phyloP scores from a whole-genome alignment of 2,113 vertebrate species.

The Emberiza fucata region DNA sequence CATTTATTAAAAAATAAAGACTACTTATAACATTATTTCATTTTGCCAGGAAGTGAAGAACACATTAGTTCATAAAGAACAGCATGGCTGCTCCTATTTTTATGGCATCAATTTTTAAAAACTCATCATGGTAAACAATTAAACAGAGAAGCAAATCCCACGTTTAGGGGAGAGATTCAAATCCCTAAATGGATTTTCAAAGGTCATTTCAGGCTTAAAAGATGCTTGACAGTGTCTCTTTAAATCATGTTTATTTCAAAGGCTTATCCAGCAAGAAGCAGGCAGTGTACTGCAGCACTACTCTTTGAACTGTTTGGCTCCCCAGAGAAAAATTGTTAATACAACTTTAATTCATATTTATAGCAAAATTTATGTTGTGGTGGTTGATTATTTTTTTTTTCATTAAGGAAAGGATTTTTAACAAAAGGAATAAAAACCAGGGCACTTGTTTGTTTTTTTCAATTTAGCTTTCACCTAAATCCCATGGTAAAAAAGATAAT shows the following conservation, averaged over 20 bases:
- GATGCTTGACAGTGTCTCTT: conserved; percentile 40
- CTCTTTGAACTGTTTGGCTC: conserved; percentile 41
- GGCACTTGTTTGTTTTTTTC: not conserved
- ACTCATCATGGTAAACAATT: conserved; percentile 67
- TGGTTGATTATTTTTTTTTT: not conserved
- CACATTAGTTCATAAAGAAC: conserved; percentile 42
- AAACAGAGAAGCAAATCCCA: conserved; percentile 59
- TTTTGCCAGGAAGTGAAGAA: conserved; percentile 53
- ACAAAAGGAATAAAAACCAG: conserved; percentile 29
- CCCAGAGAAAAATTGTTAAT: conserved; percentile 67
- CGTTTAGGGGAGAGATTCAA: conserved; percentile 54
- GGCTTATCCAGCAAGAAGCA: conserved; percentile 45
- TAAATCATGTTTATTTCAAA: conserved; percentile 58
- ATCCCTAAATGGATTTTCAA: conserved; percentile 68
- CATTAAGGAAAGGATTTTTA: conserved; percentile 20
- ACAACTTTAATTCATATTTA: conserved; percentile 68
- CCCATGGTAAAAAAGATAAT: not conserved
- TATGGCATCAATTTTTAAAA: conserved; percentile 68
- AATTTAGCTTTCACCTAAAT: conserved; percentile 47
- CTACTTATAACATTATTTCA: conserved; percentile 54
- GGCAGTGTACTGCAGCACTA: not conserved
- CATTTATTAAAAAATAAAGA: conserved; percentile 64
- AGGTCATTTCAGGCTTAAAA: conserved; percentile 52
- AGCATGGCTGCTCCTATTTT: conserved; percentile 50
- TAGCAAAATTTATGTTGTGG: conserved; percentile 19